Conservation (phyloP, 2,888 invertebrate species). For the Drosophila borealis region DNA sequence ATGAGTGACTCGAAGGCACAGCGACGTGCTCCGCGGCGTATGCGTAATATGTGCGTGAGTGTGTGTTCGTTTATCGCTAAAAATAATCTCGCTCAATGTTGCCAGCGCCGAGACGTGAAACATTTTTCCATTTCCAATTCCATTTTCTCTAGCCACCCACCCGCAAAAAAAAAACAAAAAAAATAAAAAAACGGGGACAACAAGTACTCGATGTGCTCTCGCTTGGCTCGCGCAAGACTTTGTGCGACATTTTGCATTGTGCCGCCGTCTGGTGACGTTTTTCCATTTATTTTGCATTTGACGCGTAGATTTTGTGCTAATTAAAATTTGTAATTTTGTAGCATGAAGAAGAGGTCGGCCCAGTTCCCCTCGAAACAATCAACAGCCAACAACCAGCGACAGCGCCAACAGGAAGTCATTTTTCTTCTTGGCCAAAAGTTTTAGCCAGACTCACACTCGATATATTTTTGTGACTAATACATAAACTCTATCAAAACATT, state of each 20-base stretch:
- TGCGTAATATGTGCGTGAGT: constrained; percentile 42
- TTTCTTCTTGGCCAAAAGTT: constrained; percentile 25
- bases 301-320: constrained; percentile 54
- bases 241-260: constrained; percentile 39
- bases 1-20: constrained; percentile 37
- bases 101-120: constrained; percentile 39
- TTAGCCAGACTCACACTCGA: constrained; percentile 12
- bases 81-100: constrained; percentile 51
- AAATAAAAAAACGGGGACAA: constrained; percentile 16
- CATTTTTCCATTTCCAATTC: constrained; percentile 49
- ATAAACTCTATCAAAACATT: neutral
- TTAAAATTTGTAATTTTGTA: constrained; percentile 48
- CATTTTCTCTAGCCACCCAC: constrained; percentile 30
- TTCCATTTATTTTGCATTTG: constrained; percentile 42
- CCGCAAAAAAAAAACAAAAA: neutral
- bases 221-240: constrained; percentile 16
- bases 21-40: constrained; percentile 51
- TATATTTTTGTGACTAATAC: constrained; percentile 1
- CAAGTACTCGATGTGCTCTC: constrained; percentile 18
- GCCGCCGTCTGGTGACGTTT: constrained; percentile 43
- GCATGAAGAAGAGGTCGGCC: constrained; percentile 18
- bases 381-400: constrained; percentile 4
- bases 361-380: neutral
- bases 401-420: constrained; percentile 46
- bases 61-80: constrained; percentile 51